phyloP scores from a whole-genome alignment of 2,888 invertebrate species.

The Rutpela maculata region DNA sequence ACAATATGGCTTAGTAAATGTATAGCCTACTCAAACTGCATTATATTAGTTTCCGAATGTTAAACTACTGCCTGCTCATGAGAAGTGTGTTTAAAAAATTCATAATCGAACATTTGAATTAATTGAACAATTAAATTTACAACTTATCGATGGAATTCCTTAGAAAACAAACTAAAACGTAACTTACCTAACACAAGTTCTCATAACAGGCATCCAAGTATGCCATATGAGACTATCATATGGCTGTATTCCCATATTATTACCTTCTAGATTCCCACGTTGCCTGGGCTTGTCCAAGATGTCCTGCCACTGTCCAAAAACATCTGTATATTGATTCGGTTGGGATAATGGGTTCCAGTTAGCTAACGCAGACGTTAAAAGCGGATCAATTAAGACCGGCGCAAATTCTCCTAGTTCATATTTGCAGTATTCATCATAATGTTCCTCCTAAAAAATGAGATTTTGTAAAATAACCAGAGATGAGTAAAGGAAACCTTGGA shows the following conservation, averaged over 20 bases:
- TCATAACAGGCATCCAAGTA: slow-evolving; percentile 90
- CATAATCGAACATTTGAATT: background rate
- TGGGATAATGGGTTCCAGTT: slow-evolving; percentile 87
- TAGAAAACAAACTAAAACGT: slow-evolving; percentile 57
- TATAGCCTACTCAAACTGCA: no score
- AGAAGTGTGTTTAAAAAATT: slow-evolving; percentile 29
- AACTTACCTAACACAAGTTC: slow-evolving; percentile 83
- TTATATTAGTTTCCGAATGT: background rate
- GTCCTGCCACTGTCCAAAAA: slow-evolving; percentile 83
- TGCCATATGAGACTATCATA: slow-evolving; percentile 93
- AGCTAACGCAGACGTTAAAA: slow-evolving; percentile 84
- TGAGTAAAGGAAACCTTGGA: no score
- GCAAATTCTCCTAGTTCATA: slow-evolving; percentile 91
- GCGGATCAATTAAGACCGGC: slow-evolving; percentile 88
- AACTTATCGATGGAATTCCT: slow-evolving; percentile 40
- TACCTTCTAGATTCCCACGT: slow-evolving; percentile 73
- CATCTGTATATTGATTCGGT: slow-evolving; percentile 80
- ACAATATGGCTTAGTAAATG: no score
- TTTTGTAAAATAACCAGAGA: background rate
- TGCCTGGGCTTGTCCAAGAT: slow-evolving; percentile 74
- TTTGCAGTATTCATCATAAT: slow-evolving; percentile 86
- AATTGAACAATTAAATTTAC: slow-evolving; percentile 32
- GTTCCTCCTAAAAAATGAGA: slow-evolving; percentile 74
- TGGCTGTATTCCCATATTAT: slow-evolving; percentile 78
- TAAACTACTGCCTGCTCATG: slow-evolving; percentile 16